phyloP scores from a whole-genome alignment of 2,113 vertebrate species.

The Loxodonta africana region DNA sequence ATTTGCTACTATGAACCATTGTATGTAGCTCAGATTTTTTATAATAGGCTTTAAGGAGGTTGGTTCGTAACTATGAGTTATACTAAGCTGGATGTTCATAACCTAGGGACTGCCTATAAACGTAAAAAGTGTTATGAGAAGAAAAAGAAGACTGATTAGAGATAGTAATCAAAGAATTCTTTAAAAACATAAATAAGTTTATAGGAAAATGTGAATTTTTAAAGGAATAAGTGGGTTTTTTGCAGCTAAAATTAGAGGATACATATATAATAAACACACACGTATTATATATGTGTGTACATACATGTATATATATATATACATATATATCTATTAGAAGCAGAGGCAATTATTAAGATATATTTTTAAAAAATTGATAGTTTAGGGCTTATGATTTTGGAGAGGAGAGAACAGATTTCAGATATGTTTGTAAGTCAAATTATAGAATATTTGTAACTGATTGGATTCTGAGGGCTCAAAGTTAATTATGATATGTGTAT shows the following conservation, averaged over 20 bases:
- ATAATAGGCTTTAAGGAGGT: too few species aligned
- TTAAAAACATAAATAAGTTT: neutral
- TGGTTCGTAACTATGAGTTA: too few species aligned
- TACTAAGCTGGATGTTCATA: too few species aligned
- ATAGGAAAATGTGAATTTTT: neutral
- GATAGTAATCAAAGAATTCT: neutral
- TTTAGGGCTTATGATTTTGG: neutral
- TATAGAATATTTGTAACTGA: neutral
- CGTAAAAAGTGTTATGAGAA: neutral
- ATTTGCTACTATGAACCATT: too few species aligned
- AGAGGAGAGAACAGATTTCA: neutral
- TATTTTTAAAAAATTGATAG: neutral
- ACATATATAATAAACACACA: neutral
- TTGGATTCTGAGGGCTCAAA: neutral
- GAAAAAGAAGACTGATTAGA: too few species aligned
- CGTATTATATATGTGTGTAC: too few species aligned
- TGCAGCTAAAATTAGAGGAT: neutral
- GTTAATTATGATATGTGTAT: neutral
- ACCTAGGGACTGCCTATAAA: neutral
- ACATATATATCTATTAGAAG: too few species aligned
- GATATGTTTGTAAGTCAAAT: neutral
- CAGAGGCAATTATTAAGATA: neutral
- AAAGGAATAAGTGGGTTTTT: neutral
- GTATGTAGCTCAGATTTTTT: too few species aligned
- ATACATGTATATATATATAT: too few species aligned